Evolutionary conservation across 2,113 vertebrate species (phyloP), one percentile per base, ranked within the genome.

Genomic region (Sinocyclocheilus maitianheensis): DNA sequence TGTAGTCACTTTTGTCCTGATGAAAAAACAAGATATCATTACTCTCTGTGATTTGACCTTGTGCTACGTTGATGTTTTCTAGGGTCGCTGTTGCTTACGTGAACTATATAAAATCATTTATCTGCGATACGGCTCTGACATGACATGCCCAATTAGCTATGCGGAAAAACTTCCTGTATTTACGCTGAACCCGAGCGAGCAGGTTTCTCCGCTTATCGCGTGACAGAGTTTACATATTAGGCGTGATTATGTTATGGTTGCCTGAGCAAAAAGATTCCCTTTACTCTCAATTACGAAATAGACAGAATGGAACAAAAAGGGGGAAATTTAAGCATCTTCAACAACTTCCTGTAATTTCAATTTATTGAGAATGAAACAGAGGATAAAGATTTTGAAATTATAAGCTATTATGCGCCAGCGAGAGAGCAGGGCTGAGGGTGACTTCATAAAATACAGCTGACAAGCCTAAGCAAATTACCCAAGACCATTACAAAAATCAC

Each of bases 341-440:
- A 97, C 96, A 97, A 99, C 97, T 98, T 98, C 97, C 97, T 97
- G 97, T 98, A 99, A 99, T 99, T 98, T 97, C 95, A 92, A 98
- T 98, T 98, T 98, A 98, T 98, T 98, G 97, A 98, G 96, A 97
- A 95, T 95, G 96, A 97, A 98, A 97, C 96, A 95, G 97, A 97
- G 96, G 97, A 96, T 96, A 97, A 98, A 97, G 97, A 97, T 98
- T 99, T 98, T 93, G 95, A 98, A 98, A 99, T 99, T 97, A 98
- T 97, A 96, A 98, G 95, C 97, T 96, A 98, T 99, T 99, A 98
- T 98, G 96, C 94, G 93, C 91, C 87, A 96, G 94, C 96, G 96
- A 94, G 94, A 96, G 94, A 88, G 92, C 93, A 94, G 93, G 94
- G 95, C 93, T 95, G 95, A 96, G 96, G 94, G 94, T 92, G 93